phyloP scores from a whole-genome alignment of 2,888 invertebrate genomes.

The Alloscopus bannaensis region DNA sequence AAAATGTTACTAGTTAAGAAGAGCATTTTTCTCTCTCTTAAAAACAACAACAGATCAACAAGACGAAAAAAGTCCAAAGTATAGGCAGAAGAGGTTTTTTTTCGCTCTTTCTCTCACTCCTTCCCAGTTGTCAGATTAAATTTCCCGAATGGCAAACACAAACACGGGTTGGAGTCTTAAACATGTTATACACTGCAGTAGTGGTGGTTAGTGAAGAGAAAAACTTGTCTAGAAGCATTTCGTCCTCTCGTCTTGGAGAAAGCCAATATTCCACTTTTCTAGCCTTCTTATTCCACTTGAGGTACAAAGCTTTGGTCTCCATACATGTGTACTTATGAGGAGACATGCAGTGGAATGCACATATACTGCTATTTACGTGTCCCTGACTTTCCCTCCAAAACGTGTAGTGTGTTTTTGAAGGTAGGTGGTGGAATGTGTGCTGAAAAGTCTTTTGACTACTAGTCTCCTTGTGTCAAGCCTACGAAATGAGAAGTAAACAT shows the following conservation, averaged over 20 bases:
- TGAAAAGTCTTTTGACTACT: conserved; percentile 11
- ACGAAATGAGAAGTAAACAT: conserved; percentile 32
- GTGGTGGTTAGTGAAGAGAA: background rate
- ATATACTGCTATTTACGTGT: background rate
- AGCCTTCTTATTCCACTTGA: conserved; percentile 24
- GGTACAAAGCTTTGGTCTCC: background rate
- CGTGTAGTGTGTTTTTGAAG: background rate
- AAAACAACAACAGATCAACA: no score
- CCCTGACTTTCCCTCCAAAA: conserved; percentile 1
- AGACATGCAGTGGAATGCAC: background rate
- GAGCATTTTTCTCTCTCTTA: background rate
- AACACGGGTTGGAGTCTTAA: background rate
- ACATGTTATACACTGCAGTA: background rate
- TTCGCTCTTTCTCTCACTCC: background rate
- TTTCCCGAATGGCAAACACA: conserved; percentile 5
- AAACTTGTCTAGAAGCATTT: conserved; percentile 10
- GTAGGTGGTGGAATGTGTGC: conserved; percentile 1
- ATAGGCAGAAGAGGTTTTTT: background rate
- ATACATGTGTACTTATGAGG: background rate
- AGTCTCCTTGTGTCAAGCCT: conserved; percentile 12
- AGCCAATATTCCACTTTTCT: conserved; percentile 19
- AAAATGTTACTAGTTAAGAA: no score
- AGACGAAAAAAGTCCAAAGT: background rate
- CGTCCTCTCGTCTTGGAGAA: conserved; percentile 6
- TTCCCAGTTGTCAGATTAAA: conserved; percentile 31